These are phyloP conservation scores for Cistogaster globosa DNA, from an alignment of 2,888 invertebrate genomes.

Conservation along the genomic window DNA sequence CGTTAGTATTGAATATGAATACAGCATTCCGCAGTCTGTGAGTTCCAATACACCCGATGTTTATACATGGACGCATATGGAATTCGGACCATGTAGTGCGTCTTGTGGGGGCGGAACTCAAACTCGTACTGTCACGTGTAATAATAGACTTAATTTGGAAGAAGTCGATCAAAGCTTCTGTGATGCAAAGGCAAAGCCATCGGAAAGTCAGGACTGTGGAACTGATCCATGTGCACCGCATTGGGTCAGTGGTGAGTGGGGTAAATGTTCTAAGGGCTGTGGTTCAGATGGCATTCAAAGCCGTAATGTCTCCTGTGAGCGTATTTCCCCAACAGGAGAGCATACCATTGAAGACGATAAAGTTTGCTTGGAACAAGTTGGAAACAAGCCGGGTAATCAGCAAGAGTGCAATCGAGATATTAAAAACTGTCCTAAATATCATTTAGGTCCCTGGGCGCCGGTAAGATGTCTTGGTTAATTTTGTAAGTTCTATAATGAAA, in stretches of 20 bases:
- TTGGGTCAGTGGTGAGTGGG: constrained; percentile 92
- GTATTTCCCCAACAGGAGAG: constrained; percentile 88
- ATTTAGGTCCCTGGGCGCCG: constrained; percentile 94
- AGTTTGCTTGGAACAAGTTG: constrained; percentile 87
- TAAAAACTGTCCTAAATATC: constrained; percentile 92
- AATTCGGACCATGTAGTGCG: constrained; percentile 91
- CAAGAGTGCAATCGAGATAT: constrained; percentile 90
- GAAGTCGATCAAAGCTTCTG: constrained; percentile 90
- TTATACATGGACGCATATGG: constrained; percentile 90
- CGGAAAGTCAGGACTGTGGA: constrained; percentile 88
- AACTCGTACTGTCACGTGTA: constrained; percentile 91
- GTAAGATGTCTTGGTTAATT: constrained; percentile 84
- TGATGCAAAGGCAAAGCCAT: constrained; percentile 89
- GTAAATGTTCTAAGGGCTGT: constrained; percentile 91
- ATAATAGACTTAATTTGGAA: constrained; percentile 88
- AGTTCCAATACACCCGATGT: constrained; percentile 88
- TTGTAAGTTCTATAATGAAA: background rate
- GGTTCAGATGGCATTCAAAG: constrained; percentile 89
- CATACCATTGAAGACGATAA: constrained; percentile 89
- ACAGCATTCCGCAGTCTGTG: constrained; percentile 91
- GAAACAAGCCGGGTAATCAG: constrained; percentile 87
- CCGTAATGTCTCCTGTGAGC: constrained; percentile 91
- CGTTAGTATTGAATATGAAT: constrained; percentile 94
- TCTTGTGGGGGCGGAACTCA: constrained; percentile 95
- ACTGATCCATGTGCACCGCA: constrained; percentile 90